Evolutionary conservation across 2,113 vertebrate genomes (phyloP).

Genomic region (Carassius carassius): DNA sequence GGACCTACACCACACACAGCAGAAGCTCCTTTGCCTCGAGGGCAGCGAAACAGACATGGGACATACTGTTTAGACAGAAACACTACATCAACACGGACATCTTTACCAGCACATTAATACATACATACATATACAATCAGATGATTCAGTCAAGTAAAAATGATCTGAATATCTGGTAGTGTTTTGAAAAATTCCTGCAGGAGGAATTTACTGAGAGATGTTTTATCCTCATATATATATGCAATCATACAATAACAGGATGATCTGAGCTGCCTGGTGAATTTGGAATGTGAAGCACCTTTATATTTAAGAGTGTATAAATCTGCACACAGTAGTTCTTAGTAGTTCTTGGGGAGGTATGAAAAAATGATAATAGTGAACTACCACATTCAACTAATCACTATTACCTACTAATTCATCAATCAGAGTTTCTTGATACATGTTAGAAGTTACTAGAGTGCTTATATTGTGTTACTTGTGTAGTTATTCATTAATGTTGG

Average conservation of each 20-base stretch:
- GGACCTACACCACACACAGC: conserved; percentile 5
- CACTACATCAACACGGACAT: conserved; percentile 16
- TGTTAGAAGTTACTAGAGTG: no score
- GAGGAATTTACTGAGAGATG: neutral
- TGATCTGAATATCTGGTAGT: neutral
- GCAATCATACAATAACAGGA: neutral
- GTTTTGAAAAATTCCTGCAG: neutral
- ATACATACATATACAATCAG: neutral
- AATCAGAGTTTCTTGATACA: no score
- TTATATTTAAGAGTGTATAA: no score
- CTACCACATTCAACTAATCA: no score
- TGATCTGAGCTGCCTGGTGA: neutral
- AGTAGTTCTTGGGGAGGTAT: no score
- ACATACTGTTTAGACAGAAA: neutral
- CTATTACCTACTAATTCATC: no score
- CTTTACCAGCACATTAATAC: neutral
- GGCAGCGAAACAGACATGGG: neutral
- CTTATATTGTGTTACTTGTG: no score
- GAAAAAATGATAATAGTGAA: no score
- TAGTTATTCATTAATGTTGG: no score
- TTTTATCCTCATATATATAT: neutral
- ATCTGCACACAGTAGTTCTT: no score
- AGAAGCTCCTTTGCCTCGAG: conserved; percentile 17
- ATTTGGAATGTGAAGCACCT: neutral
- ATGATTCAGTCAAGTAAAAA: neutral